Percentiles rank a stretch among this genome's conserved stretches.
These are phyloP conservation scores for Ceriagrion tenellum DNA, from an alignment of 2,888 invertebrate genomes.

Conservation along the genomic window DNA sequence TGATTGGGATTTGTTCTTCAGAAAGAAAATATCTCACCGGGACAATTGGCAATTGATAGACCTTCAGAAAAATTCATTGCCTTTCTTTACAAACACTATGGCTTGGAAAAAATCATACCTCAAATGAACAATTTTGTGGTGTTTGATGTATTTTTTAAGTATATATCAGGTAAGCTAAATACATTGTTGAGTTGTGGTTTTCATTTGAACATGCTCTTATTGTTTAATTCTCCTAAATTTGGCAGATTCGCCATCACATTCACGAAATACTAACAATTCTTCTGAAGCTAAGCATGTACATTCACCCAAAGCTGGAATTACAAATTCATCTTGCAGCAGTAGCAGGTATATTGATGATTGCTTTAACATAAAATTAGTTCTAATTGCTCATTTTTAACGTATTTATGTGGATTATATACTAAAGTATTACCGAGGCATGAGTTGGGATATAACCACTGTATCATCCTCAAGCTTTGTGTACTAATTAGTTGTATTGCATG, in stretches of 20 bases:
- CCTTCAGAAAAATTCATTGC: conserved; percentile 93
- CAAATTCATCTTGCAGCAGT: conserved; percentile 62
- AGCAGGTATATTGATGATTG: conserved; percentile 48
- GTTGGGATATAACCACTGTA: not conserved
- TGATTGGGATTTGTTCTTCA: conserved; percentile 76
- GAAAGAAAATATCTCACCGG: conserved; percentile 84
- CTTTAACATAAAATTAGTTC: not conserved
- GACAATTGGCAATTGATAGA: conserved; percentile 93
- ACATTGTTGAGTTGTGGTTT: not conserved
- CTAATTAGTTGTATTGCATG: not conserved
- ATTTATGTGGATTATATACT: not conserved
- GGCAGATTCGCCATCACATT: conserved; percentile 62
- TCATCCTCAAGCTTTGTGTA: not conserved
- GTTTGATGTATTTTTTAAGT: conserved; percentile 88
- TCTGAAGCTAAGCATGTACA: conserved; percentile 62
- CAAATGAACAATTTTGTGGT: conserved; percentile 95
- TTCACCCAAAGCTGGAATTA: conserved; percentile 53
- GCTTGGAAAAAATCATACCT: conserved; percentile 83
- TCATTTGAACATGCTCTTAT: not conserved
- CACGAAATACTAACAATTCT: conserved; percentile 66
- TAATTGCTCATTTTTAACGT: not conserved
- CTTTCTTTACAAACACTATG: conserved; percentile 92
- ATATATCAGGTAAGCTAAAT: conserved; percentile 72
- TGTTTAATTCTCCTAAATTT: conserved; percentile 61
- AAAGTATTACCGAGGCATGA: not conserved